Base-by-base conservation (phyloP, 2,888 invertebrate genomes). In the Busseola fusca region DNA sequence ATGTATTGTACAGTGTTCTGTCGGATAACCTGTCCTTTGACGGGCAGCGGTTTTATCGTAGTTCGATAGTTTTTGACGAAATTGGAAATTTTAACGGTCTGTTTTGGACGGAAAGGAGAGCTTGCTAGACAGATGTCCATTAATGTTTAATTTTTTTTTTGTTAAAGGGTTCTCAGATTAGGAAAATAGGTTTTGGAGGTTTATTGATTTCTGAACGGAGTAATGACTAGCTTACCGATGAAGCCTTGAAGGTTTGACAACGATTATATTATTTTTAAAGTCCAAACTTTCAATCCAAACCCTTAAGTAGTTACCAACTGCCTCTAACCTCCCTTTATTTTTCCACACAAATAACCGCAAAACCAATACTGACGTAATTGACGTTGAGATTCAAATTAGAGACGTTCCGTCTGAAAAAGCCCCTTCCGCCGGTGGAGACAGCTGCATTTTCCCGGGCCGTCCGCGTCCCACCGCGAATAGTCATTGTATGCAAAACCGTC, bases 401-500 rank as follows among this genome's bases (percentile, higher is more conserved):
- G 73, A 69, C 72, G 70, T 81, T 74, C 73, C 67, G 56, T 77
- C 64, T 81, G 69, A 83, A 84, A 82, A 83, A 78, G 56, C 52
- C 63, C 76, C 66, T 72, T 67, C 72, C 69, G 16, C 7, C 66
- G 82, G 78, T 80, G 72, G 82, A 87, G 87, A 84, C 89, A 86
- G 88, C 88, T 85, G 89, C 90, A 88, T 91, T 91, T 88, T 86
- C 79, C 74, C 70, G 72, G 68, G 82, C 86, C 83, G 85, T 76
- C 85, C 86, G 87, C 84, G 85, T 80, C 86, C 86, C 88, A 87
- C 88, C 88, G 88, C 88, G 87, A 85, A 88, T 88, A 89, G 91
- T 91, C 92, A 93, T 94, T 94, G 94, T 95, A 95, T 94, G 94
- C 93, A 93, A 93, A 56, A 94, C 91, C 92, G 93, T 94, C 94